These are phyloP conservation scores for Psittacula derbiana DNA, from an alignment of 2,797 vertebrate genomes.

Conservation along the genomic window DNA sequence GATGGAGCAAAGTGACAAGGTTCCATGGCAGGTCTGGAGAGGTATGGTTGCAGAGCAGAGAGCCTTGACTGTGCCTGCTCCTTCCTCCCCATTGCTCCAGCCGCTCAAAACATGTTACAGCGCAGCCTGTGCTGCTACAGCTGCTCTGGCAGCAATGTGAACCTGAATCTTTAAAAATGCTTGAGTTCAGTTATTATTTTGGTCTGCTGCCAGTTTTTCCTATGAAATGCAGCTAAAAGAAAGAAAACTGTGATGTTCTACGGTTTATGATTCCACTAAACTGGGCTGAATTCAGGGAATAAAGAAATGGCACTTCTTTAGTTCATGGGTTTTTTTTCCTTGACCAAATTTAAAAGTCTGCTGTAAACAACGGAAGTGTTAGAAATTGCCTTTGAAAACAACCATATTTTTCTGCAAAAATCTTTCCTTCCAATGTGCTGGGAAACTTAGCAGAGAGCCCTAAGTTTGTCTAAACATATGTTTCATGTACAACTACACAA, in stretches of 20 bases:
- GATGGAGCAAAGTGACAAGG: background rate
- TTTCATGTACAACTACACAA: background rate
- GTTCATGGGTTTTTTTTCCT: background rate
- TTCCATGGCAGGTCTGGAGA: background rate
- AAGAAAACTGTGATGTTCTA: background rate
- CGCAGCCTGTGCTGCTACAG: background rate
- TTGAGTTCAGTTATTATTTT: background rate
- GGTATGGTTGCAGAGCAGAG: background rate
- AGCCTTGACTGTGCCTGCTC: background rate
- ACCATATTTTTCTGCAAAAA: background rate
- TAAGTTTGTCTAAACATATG: background rate
- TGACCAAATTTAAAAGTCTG: constrained; percentile 2
- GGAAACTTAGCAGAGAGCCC: background rate
- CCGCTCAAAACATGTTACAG: background rate
- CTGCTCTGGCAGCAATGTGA: background rate
- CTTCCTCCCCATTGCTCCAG: background rate
- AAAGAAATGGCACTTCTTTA: background rate
- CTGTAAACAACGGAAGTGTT: background rate
- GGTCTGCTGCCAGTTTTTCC: background rate
- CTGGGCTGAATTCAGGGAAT: background rate
- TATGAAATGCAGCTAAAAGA: background rate
- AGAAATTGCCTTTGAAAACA: constrained; percentile 6
- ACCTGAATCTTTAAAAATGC: background rate
- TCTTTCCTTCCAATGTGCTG: background rate
- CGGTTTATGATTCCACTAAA: background rate